Evolutionary conservation across 2,113 vertebrate genomes (phyloP), one percentile per base, ranked within the genome.

Genomic region (Pseudonaja textilis): DNA sequence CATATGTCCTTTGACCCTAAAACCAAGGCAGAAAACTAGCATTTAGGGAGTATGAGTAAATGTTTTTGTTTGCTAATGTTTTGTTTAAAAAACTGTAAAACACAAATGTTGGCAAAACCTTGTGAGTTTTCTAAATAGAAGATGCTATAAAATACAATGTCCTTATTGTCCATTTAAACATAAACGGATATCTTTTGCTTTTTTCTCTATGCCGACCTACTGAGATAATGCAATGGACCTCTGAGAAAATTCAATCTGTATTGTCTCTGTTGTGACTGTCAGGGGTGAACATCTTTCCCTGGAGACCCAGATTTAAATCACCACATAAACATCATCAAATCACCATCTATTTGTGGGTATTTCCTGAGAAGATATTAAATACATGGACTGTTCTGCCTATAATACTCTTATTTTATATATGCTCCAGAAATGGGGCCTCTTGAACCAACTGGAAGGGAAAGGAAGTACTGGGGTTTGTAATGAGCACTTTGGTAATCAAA

Each of bases 191-290:
- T 50, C 29, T 74, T 89, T 89, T 91, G 93, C 29, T 55, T 69
- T 74, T 10, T 56, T 25, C 10, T 14, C 59, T 42, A 29, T 91
- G 47, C 61, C 39, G 64, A 45, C n/a, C 56, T 23, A 69, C 50
- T 88, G 42, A 91, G 26, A 88, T 52, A 74, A 93, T 89, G 88
- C 54, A 93, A 50, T 88, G 59, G 93, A 89, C 42, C 52, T 18
- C 85, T 1, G 3, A 55, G 52, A 2, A n/a, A 88, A 89, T 69
- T 52, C 39, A 54, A 87, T 91, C 29, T 18, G 0, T 69, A 0
- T 20, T 69, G 90, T 54, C 56, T 12, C 26, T 50, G 42, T 45
- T 39, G 89, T 12, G 1, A 0, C 5, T 5, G 91, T 23, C 93
- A 59, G 42, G 47, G 47, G 90, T 34, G 50, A 87, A 16, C 0